Base-by-base conservation (phyloP, 2,888 invertebrate genomes). In the Priocnemis perturbator region DNA sequence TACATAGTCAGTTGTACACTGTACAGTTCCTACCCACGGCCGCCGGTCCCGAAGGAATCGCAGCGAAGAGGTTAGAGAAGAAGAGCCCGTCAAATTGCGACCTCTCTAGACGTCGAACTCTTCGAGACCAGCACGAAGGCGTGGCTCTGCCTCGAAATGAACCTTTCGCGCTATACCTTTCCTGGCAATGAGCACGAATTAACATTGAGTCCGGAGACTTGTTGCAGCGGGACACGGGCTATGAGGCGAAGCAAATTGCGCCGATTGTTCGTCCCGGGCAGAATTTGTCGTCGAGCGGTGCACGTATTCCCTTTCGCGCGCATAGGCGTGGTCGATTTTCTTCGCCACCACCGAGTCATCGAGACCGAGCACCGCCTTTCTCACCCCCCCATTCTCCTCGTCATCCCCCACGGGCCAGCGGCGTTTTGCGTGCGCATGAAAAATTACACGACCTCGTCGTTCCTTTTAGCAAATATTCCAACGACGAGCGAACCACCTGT, bases 401-500 rank as follows among this genome's bases (percentile, higher is more conserved):
- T 47, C 66, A 50, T 61, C 60, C 65, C 66, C 50, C 63, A 55
- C 53, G 19, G 17, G 44, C 56, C 62, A 66, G 60, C 62, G 11
- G 2, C 37, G 37, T 9, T 37, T 73, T 69, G 66, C 71, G 59
- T 62, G 45, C 65, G 64, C 64, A 1, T 37, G 73, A 69, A 78
- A 78, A 71, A 78, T 60, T 71, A 44, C 58, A 64, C 21, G n/a
- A 23, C 63, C 37, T 11, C 19, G 56, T 17, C 60, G 61, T 63
- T 45, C 62, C 17, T 58, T 62, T 47, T 64, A 65, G 5, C 72
- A n/a, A n/a, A 64, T 15, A 15, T 17, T 26, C 59, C 69, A 71
- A 78, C 79, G 74, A 78, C 78, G 79, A 76, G 76, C 4, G 37
- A 74, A 74, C 66, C 44, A 61, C 60, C 64, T 60, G 60, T 69